phyloP scores from a whole-genome alignment of 2,888 invertebrate genomes.

The Orchestes rusci region DNA sequence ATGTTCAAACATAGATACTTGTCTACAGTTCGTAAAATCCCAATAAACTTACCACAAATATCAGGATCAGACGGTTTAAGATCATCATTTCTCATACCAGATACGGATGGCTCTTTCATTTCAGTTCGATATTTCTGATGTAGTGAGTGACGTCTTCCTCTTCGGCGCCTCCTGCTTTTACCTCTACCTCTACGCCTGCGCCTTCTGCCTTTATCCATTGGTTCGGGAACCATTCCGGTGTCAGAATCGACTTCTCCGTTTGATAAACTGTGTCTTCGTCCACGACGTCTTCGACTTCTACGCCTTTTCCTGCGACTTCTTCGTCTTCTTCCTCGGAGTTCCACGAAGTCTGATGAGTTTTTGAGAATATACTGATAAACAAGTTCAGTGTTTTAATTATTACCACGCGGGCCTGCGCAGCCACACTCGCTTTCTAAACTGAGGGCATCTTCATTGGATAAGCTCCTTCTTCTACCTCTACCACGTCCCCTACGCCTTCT shows the following conservation, averaged over 20 bases:
- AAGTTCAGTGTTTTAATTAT: background rate
- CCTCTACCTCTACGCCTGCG: conserved; percentile 16
- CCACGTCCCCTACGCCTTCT: conserved; percentile 15
- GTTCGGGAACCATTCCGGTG: conserved; percentile 15
- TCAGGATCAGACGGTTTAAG: no score
- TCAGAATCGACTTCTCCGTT: no score
- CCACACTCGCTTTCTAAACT: conserved; percentile 10
- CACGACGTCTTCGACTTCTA: background rate
- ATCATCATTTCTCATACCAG: no score
- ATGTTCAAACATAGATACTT: no score
- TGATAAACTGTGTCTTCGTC: background rate
- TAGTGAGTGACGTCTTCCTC: conserved; percentile 9
- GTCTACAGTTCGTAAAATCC: no score
- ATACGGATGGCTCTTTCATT: no score
- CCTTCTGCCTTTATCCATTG: conserved; percentile 18
- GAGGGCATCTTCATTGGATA: conserved; percentile 3
- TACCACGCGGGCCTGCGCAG: conserved; percentile 1
- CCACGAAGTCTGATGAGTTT: background rate
- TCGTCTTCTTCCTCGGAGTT: conserved; percentile 3
- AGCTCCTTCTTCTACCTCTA: conserved; percentile 1
- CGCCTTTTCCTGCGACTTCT: background rate
- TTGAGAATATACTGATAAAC: background rate
- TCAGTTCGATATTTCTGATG: no score
- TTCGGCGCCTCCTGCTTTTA: conserved; percentile 13
- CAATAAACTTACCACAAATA: no score